phyloP scores from a whole-genome alignment of 2,888 invertebrate species.

The Lumbricus terrestris region DNA sequence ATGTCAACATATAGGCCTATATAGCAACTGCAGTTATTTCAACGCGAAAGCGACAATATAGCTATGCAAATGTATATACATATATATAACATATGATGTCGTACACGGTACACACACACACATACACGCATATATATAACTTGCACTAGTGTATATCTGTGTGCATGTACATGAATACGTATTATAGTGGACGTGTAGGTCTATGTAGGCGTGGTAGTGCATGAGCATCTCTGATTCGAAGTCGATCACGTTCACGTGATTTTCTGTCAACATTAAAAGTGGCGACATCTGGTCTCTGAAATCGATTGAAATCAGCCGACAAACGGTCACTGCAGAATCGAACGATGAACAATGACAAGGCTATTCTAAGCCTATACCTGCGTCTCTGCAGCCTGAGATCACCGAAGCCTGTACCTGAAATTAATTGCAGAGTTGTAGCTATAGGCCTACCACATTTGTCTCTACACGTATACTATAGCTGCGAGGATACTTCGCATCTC shows the following conservation, averaged over 20 bases:
- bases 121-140: no score
- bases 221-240: neutral
- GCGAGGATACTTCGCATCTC: neutral
- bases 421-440: neutral
- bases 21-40: no score
- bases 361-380: neutral
- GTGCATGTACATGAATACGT: neutral
- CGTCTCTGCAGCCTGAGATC: neutral
- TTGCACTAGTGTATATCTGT: no score
- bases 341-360: neutral
- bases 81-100: no score
- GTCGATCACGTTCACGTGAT: neutral
- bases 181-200: no score
- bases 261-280: neutral
- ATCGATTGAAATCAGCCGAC: neutral
- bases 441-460: neutral
- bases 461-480: neutral
- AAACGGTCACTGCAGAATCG: neutral
- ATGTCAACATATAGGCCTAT: no score
- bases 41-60: no score
- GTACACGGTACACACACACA: no score
- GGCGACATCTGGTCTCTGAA: neutral
- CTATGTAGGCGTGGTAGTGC: neutral
- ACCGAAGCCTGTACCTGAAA: no score
- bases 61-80: no score